Evolutionary conservation across 64 coral and sea anemone genomes (phyloP).

Genomic region (Anthopleura sola): DNA sequence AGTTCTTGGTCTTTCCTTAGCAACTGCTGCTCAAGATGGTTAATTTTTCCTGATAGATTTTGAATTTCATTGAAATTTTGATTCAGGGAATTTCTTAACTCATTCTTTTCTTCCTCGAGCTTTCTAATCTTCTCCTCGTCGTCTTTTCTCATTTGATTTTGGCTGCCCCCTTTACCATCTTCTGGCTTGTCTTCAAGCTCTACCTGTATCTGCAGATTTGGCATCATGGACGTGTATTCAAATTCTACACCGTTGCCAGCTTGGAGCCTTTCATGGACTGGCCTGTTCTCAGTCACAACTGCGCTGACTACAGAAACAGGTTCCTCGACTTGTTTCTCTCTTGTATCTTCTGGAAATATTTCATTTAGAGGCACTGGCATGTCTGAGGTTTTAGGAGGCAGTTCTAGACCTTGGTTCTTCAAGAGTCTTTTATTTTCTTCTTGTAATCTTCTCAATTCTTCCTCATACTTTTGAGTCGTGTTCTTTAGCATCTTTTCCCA

Average conservation of each 20-base stretch:
- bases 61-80: conserved; percentile 8
- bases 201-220: conserved; percentile 16
- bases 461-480: conserved; percentile 54
- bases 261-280: neutral
- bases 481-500: conserved; percentile 68
- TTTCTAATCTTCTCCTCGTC: conserved; percentile 17
- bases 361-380: neutral
- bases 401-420: neutral
- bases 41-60: neutral
- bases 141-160: neutral
- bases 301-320: neutral
- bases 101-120: conserved; percentile 42
- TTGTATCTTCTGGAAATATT: neutral
- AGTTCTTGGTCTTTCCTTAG: neutral
- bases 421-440: conserved; percentile 38
- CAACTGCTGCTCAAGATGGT: neutral
- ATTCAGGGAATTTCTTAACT: conserved; percentile 31
- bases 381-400: neutral
- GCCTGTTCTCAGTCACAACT: neutral
- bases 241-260: neutral
- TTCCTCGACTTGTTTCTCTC: neutral
- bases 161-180: neutral
- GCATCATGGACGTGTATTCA: conserved; percentile 16
- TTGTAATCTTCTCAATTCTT: conserved; percentile 46
- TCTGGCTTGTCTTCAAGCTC: conserved; percentile 1